A percentile compares a stretch with the other conserved stretches of the same genome.
Conservation (phyloP, 2,113 vertebrate species). For the Arvicanthis niloticus region DNA sequence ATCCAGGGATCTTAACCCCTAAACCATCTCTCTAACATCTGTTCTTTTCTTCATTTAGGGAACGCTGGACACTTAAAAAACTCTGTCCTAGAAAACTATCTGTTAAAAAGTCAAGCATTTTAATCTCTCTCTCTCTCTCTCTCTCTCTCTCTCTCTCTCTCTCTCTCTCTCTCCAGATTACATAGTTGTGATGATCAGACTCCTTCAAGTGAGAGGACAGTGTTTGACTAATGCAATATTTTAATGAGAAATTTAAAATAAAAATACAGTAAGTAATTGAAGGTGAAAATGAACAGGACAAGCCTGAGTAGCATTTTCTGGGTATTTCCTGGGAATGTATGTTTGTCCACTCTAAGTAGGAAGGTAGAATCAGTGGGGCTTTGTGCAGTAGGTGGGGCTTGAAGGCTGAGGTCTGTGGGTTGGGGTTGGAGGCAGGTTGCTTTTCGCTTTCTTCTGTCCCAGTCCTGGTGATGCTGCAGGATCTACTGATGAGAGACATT, state of each 20-base stretch:
- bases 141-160: no score
- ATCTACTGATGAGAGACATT: not conserved
- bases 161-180: no score
- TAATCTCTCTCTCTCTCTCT: not conserved
- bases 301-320: not conserved
- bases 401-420: fast-evolving
- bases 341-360: not conserved
- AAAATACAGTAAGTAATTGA: not conserved
- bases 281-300: not conserved
- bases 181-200: slow-evolving; percentile 15
- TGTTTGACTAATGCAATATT: not conserved
- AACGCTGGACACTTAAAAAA: not conserved
- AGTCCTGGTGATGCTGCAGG: not conserved
- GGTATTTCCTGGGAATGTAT: not conserved
- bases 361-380: not conserved
- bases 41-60: not conserved
- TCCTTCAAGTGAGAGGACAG: not conserved
- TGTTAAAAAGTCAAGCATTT: not conserved
- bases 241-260: slow-evolving; percentile 37
- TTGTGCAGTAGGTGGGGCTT: not conserved
- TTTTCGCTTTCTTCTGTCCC: not conserved
- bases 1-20: not conserved
- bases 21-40: not conserved
- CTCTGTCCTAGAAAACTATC: not conserved
- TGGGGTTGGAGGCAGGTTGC: not conserved